Evolutionary conservation across 2,888 invertebrate genomes (phyloP), one percentile per base, ranked within the genome.

Genomic region (Nipponacmea schrenckii): DNA sequence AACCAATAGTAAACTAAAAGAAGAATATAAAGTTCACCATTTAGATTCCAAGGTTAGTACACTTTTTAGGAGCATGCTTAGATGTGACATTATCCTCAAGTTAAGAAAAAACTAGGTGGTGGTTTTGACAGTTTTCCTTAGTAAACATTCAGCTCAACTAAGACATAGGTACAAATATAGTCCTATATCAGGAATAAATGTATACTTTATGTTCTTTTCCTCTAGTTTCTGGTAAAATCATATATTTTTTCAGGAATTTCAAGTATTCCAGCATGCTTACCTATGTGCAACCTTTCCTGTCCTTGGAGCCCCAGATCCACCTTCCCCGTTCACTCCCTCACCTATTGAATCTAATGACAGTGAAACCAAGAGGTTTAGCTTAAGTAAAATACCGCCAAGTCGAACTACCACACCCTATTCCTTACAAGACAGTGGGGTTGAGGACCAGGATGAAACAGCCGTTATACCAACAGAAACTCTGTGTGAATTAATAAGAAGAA

Each of bases 201-300:
- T n/a, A n/a, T n/a, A n/a, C n/a, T n/a, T n/a, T n/a, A n/a, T n/a
- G n/a, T n/a, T n/a, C n/a, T n/a, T n/a, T n/a, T n/a, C n/a, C n/a
- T n/a, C n/a, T n/a, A n/a, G n/a, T n/a, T n/a, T n/a, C n/a, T n/a
- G n/a, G n/a, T n/a, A n/a, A n/a, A n/a, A n/a, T n/a, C n/a, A n/a
- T n/a, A n/a, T 39, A 5, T 39, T 8, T 39, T 39, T 39, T 15
- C 73, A 83, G 83, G 80, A 82, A 14, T 74, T 80, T 64, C 66
- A 77, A 48, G 79, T 82, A 39, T 84, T 85, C 77, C 79, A 81
- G 69, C 76, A 81, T 71, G 80, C 82, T 50, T 79, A 83, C 63
- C 73, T 83, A 65, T 84, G 84, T 79, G 84, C 85, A 7, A 80
- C 83, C 7, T 84, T 81, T 65, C 85, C 86, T 17, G 83, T 83